Conservation (phyloP, 1,140 invertebrate genomes). For the Anastrepha obliqua region DNA sequence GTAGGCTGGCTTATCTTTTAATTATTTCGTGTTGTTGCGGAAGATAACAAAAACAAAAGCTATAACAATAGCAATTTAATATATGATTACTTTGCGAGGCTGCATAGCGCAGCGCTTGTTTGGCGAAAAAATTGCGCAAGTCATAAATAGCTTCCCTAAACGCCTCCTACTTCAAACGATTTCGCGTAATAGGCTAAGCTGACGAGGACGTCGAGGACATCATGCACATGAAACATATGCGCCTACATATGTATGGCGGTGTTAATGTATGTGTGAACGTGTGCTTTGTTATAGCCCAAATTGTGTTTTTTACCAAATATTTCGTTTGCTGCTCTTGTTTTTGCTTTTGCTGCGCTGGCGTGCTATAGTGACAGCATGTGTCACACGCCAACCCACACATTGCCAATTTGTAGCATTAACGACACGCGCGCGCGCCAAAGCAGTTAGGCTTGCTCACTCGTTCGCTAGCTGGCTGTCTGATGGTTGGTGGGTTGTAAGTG, state of each 20-base stretch:
- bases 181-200: slow-evolving; percentile 13
- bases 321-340: background rate
- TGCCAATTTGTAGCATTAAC: slow-evolving; percentile 38
- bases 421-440: background rate
- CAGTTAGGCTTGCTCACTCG: background rate
- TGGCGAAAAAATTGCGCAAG: background rate
- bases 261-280: no score
- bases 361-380: background rate
- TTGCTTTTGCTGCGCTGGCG: background rate
- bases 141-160: slow-evolving; percentile 8
- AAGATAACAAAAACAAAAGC: background rate
- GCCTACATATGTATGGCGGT: no score
- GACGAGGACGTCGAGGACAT: background rate
- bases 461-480: no score
- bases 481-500: no score
- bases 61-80: background rate
- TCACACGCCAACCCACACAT: slow-evolving; percentile 39
- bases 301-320: no score
- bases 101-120: background rate
- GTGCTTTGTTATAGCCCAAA: no score
- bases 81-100: background rate
- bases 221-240: no score
- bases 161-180: slow-evolving; percentile 21
- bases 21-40: slow-evolving; percentile 19
- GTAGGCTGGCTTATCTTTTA: slow-evolving; percentile 26